Evolutionary conservation across 1,140 invertebrate species (phyloP), one percentile per base, ranked within the genome.

Genomic region (Drosophila ambigua): DNA sequence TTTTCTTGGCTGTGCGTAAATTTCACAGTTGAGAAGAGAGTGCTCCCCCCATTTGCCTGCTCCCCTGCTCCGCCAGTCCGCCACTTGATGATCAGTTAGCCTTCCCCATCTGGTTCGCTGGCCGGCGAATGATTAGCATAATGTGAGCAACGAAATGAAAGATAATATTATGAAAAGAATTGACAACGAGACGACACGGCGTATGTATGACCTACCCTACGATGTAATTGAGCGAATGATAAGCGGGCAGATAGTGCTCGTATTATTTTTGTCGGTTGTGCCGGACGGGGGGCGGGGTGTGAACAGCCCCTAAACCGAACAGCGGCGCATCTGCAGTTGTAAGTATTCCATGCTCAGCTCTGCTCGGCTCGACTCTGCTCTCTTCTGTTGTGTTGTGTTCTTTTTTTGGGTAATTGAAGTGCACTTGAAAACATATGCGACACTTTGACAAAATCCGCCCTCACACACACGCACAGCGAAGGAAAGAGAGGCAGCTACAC

Each of bases 341-440:
- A 57, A 45, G 52, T 49, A 45, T 50, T 62, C 55, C 43, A 28
- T 60, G 44, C 23, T 15, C 23, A 23, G 7, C 24, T 15, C 23
- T 31, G 7, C 24, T 16, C 16, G 16, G 7, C 24, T 26, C 16
- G 16, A 1, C 16, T 6, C 50, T 45, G 44, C 23, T 15, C 23
- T 31, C 24, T 26, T 6, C 50, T 39, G 20, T 39, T 35, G 15
- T 31, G 5, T 16, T 24, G 23, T 9, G 9, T 11, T 61, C 35
- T 54, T 44, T 64, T 57, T 54, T 53, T 72, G 28, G 62, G 62
- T 76, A 85, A 82, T 87, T 87, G 69, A 88, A 87, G 82, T 87
- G 82, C 82, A 87, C 82, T 87, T 82, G 82, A 87, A 82, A 85
- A 87, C 82, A 85, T 59, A 85, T 87, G 82, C 82, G 83, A 85